A percentile compares a stretch with the other conserved stretches of the same genome.
These are phyloP conservation scores for Eilema griseolum DNA, from an alignment of 2,888 invertebrate species.

Conservation along the genomic window DNA sequence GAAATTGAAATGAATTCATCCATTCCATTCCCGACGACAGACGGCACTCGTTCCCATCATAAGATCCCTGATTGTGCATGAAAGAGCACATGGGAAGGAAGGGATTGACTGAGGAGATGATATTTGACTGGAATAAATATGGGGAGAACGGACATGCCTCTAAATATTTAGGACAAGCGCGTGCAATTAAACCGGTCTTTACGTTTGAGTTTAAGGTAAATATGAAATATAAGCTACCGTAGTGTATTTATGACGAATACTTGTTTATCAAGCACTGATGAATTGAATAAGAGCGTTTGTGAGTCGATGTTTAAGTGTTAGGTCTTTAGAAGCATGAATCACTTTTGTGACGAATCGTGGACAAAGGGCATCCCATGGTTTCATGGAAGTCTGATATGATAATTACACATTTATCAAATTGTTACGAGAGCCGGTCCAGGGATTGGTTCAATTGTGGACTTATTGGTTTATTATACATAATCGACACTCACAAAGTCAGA, in stretches of 20 bases:
- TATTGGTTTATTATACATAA: neutral
- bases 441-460: too few relatives aligned
- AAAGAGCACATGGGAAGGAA: neutral
- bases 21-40: too few relatives aligned
- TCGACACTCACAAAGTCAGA: neutral
- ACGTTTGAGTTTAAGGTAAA: neutral
- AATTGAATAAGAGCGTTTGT: conserved; percentile 42
- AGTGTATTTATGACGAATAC: neutral
- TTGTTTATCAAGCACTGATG: conserved; percentile 36
- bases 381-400: conserved; percentile 4
- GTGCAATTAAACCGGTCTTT: too few relatives aligned
- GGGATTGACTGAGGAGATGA: neutral
- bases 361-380: conserved; percentile 41
- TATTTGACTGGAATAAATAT: neutral
- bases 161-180: neutral
- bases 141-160: neutral
- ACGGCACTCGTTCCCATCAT: too few relatives aligned
- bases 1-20: too few relatives aligned
- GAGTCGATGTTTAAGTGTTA: conserved; percentile 29
- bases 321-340: conserved; percentile 42
- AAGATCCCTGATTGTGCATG: neutral
- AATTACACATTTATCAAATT: neutral
- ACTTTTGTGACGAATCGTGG: conserved; percentile 53
- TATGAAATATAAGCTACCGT: neutral
- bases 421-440: neutral